Evolutionary conservation across 2,888 invertebrate genomes (phyloP), one percentile per base, ranked within the genome.

Genomic region (Psylliodes chrysocephalus): DNA sequence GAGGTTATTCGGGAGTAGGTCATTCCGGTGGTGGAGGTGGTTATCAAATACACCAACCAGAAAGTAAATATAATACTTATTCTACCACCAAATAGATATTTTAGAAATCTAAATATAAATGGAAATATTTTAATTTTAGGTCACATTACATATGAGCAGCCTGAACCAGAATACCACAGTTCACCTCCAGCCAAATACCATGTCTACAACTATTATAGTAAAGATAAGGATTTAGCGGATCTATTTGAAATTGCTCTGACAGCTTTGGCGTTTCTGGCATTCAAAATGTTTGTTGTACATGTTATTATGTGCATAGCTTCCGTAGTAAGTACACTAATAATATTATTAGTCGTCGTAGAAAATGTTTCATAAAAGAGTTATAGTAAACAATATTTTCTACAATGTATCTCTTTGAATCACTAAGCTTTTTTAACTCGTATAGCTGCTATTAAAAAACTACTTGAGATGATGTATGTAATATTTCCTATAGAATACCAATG

Each of bases 241-340:
- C 85, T 94, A 35, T 91, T 92, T 72, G 93, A 94, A 65, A 89
- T 93, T 64, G 92, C 92, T 0, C 83, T 93, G 18, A 93, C 93
- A 0, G 92, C 92, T 0, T 85, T 94, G 33, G 93, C 93, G 0
- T 93, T 91, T 76, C 80, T 93, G 7, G 91, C 93, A 0, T 94
- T 94, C 73, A 92, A 91, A 25, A 88, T 92, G 84, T 94, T 94
- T 73, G 84, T 91, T 10, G 84, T 93, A 46, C 92, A 94, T 79
- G 88, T 93, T 10, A 84, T 93, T 6, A 90, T 93, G 89, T 91
- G 91, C 76, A 89, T 91, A 51, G 86, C 88, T 0, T 75, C 77
- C 72, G 84, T 85, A 83, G 90, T 90, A 75, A 81, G 85, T 77
- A 64, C 14, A 19, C 1, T 5, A 6, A 40, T 53, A n/a, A 6